Evolutionary conservation across 2,797 vertebrate genomes (phyloP), one percentile per base, ranked within the genome.

Genomic region (Dicrostonyx torquatus): DNA sequence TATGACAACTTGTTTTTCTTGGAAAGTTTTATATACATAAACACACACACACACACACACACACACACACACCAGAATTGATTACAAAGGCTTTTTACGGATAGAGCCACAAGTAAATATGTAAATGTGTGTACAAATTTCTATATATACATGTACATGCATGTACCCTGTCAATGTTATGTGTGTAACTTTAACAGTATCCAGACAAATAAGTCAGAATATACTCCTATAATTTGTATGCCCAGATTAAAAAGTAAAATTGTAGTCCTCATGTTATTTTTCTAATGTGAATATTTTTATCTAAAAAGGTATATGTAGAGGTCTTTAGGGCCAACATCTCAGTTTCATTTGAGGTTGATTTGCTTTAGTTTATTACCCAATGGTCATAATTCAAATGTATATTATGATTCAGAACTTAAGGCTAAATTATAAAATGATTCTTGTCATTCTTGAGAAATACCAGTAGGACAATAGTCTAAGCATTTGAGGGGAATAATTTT

Each of bases 401-500:
- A 37, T 31, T 31, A 37, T 89, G 14, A 85, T 78, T 96, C 24
- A 88, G 45, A 93, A 95, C 58, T 94, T 85, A 94, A 91, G 15
- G 37, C 92, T 68, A 95, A 79, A 70, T 82, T 86, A 68, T 75
- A 91, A 48, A 66, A 72, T 94, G 48, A 3, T 11, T 89, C 17
- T 80, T 78, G 75, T 77, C 45, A 66, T 60, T 72, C 93, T 94
- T 40, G 90, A 45, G 93, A 97, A 97, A 98, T 87, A 79, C 5
- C 48, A 26, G 43, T 87, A 77, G 90, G 91, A 95, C 80, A 22
- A 70, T 50, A 10, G 31, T 96, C 2, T 93, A 96, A 96, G 77
- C 62, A 90, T 91, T 92, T 97, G 90, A 93, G 95, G 96, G 96
- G 87, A 96, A 98, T 97, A 97, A 96, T 95, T 58, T 87, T 93